Conservation (phyloP, 1,140 invertebrate species). For the Tetramorium simillimum region DNA sequence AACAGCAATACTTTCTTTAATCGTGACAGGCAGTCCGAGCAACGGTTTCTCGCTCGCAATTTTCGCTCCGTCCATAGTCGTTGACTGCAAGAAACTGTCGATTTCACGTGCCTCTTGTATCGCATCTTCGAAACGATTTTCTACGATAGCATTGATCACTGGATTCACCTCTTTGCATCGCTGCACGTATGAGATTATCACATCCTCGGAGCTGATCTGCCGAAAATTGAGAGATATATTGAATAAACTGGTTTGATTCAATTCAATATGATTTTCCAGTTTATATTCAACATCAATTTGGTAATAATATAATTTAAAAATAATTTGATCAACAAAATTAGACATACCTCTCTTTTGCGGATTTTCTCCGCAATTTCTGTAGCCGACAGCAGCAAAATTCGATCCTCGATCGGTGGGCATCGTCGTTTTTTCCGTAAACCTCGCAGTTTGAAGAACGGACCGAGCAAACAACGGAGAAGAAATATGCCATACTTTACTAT, state of each 20-base stretch:
- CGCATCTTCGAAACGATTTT: slow-evolving; percentile 88
- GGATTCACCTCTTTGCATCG: slow-evolving; percentile 89
- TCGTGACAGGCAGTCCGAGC: slow-evolving; percentile 89
- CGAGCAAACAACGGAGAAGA: slow-evolving; percentile 68
- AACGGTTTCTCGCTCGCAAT: slow-evolving; percentile 87
- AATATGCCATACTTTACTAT: slow-evolving; percentile 13
- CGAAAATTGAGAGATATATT: not conserved
- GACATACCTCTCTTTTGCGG: slow-evolving; percentile 86
- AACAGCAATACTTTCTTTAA: slow-evolving; percentile 89
- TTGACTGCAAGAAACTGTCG: slow-evolving; percentile 83
- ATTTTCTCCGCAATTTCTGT: slow-evolving; percentile 87
- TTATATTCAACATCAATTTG: not conserved
- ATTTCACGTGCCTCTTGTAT: slow-evolving; percentile 86
- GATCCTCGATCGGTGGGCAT: slow-evolving; percentile 87
- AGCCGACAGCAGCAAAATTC: slow-evolving; percentile 87
- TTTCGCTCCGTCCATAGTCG: slow-evolving; percentile 82
- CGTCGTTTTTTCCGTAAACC: slow-evolving; percentile 75
- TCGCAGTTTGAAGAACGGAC: slow-evolving; percentile 81
- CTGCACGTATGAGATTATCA: slow-evolving; percentile 88
- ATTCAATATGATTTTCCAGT: not conserved
- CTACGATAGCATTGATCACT: slow-evolving; percentile 89
- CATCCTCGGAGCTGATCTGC: slow-evolving; percentile 87
- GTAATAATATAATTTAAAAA: not conserved
- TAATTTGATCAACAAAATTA: not conserved
- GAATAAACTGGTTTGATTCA: not conserved